Evolutionary conservation across 2,113 vertebrate genomes (phyloP).

Genomic region (Puntigrus tetrazona): DNA sequence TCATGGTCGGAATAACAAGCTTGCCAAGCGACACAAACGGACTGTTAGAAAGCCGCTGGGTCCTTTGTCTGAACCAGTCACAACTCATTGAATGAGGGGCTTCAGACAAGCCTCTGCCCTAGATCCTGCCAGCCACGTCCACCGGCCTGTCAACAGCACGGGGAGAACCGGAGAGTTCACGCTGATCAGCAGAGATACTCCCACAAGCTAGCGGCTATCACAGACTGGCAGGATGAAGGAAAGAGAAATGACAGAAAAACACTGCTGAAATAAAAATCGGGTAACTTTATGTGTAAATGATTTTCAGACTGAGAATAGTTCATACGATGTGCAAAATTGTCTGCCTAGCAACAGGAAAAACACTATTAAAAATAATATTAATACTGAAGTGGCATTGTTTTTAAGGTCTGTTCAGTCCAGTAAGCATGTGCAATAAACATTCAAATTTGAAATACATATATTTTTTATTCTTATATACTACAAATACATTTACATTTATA

Average conservation of each 20-base stretch:
- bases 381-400: background rate
- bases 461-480: too few relatives aligned
- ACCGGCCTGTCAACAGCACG: constrained; percentile 22
- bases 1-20: background rate
- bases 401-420: background rate
- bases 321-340: background rate
- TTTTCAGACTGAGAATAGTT: background rate
- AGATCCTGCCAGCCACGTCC: constrained; percentile 17
- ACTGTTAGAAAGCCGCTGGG: background rate
- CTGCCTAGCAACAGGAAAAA: background rate
- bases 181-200: background rate
- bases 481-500: too few relatives aligned
- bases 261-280: background rate
- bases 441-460: background rate
- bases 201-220: background rate
- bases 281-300: background rate
- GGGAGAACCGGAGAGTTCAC: background rate
- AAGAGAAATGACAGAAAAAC: background rate
- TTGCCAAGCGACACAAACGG: background rate
- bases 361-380: background rate
- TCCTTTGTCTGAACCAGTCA: constrained; percentile 27
- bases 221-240: background rate
- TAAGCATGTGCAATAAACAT: background rate
- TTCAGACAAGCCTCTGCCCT: constrained; percentile 30
- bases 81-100: constrained; percentile 20